Conservation (phyloP, 2,113 vertebrate genomes). For the Platichthys stellatus region DNA sequence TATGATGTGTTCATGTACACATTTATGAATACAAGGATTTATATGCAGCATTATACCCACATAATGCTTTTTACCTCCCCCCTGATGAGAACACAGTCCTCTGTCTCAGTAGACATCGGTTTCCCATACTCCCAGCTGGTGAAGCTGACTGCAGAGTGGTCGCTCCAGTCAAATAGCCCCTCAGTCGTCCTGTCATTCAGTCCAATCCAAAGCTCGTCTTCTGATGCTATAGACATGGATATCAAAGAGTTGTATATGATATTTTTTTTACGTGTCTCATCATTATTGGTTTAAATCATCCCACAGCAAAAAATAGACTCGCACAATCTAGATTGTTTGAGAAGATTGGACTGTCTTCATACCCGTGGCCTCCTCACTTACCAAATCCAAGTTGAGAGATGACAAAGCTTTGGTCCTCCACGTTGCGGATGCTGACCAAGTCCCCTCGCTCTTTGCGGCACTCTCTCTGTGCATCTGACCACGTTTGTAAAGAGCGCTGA, state of each 20-base stretch:
- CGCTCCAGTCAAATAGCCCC: constrained; percentile 94
- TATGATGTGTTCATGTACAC: too few relatives aligned
- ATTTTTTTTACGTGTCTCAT: background rate
- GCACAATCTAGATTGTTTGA: background rate
- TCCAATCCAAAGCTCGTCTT: constrained; percentile 92
- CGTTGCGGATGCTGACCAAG: constrained; percentile 87
- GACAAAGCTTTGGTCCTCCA: constrained; percentile 91
- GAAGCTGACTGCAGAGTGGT: constrained; percentile 87
- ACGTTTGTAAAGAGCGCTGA: constrained; percentile 80
- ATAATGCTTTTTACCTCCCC: constrained; percentile 82
- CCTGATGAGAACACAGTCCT: constrained; percentile 90
- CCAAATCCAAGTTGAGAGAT: constrained; percentile 92
- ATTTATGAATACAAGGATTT: too few relatives aligned
- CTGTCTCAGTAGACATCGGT: constrained; percentile 79
- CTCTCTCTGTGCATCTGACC: constrained; percentile 82
- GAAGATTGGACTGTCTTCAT: background rate
- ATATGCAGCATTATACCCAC: background rate
- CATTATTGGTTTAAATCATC: background rate
- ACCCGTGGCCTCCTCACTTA: constrained; percentile 66
- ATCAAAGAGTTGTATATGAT: background rate
- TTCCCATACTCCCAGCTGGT: constrained; percentile 88
- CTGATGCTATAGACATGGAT: constrained; percentile 74
- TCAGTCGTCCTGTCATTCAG: constrained; percentile 89
- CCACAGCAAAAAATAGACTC: background rate
- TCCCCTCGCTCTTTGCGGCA: constrained; percentile 90